Evolutionary conservation across 2,888 invertebrate species (phyloP).

Genomic region (Oscheius sp.): DNA sequence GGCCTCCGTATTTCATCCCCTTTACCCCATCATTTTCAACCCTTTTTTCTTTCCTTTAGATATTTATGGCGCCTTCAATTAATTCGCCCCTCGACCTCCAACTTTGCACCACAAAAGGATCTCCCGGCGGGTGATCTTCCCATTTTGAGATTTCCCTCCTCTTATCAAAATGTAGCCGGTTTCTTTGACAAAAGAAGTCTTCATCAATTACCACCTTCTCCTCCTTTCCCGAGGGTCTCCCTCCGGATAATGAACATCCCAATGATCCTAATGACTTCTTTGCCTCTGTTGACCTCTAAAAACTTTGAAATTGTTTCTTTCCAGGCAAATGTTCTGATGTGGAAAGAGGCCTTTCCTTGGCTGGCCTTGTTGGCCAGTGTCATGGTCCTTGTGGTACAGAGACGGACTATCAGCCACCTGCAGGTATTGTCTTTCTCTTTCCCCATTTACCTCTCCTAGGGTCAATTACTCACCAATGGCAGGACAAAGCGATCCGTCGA

Average conservation of each 20-base stretch:
- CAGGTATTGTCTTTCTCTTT: not conserved
- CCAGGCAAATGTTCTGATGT: conserved; percentile 32
- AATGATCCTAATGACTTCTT: conserved; percentile 16
- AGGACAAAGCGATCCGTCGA: conserved; percentile 24
- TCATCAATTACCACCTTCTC: not conserved
- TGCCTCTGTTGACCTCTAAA: not conserved
- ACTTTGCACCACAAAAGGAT: conserved; percentile 19
- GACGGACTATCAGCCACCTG: conserved; percentile 7
- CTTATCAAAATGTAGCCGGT: not conserved
- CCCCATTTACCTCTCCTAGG: not conserved
- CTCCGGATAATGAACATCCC: conserved; percentile 4
- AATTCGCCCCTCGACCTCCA: conserved; percentile 31
- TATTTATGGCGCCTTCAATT: conserved; percentile 30
- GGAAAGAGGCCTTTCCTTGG: conserved; percentile 21
- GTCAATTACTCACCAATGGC: not conserved
- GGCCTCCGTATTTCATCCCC: conserved; percentile 16
- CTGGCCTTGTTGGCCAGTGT: conserved; percentile 25
- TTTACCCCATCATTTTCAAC: conserved; percentile 21
- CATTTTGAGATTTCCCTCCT: not conserved
- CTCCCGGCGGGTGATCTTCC: conserved; percentile 19
- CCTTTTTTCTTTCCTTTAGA: conserved; percentile 8
- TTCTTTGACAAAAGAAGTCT: no score
- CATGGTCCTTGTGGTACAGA: conserved; percentile 2
- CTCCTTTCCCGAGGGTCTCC: not conserved
- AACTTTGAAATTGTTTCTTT: conserved; percentile 16